Base-by-base conservation (phyloP, 2,113 vertebrate genomes). In the Herpailurus yagouaroundi region DNA sequence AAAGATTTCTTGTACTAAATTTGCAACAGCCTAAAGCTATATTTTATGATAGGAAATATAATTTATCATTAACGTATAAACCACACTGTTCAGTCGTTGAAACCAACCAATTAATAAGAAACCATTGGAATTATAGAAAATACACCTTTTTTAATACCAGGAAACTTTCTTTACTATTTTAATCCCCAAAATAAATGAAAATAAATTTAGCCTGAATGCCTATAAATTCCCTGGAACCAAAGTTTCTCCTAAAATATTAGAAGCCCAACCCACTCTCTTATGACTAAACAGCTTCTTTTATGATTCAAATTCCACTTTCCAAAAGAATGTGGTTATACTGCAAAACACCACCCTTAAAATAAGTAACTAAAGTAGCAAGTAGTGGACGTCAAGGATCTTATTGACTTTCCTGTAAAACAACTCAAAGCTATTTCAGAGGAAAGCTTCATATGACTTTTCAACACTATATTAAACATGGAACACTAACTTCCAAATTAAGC, bases 161-260 rank as follows among this genome's bases (percentile, higher is more conserved):
- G 63, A 96, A 91, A 76, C 0, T 14, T 73, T 91, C 52, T 94
- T 85, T 94, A 81, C 87, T 95, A 96, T 97, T 96, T 97, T 95
- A 71, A 94, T 68, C 41, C 87, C 69, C 45, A 83, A 91, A 76
- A 83, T 89, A 64, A 92, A 95, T 83, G 45, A 93, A 89, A 89
- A 94, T 86, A 95, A 71, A 94, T 94, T 89, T 91, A 94, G 48
- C 74, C 63, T 84, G 50, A 82, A 69, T 94, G 45, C 27, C 50
- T 96, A 92, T 89, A 94, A 93, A 80, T 84, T 68, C 77, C 50
- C 63, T 69, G 66, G 25, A 97, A 91, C 48, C 89, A 92, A 96
- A 73, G 3, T 91, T 86, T 93, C 88, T 96, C 88, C 79, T 73
- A 90, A 96, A 98, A 97, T 96, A 96, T 77, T 94, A 97, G n/a